Conservation (phyloP, 2,888 invertebrate genomes). For the Alloplasta piceator region DNA sequence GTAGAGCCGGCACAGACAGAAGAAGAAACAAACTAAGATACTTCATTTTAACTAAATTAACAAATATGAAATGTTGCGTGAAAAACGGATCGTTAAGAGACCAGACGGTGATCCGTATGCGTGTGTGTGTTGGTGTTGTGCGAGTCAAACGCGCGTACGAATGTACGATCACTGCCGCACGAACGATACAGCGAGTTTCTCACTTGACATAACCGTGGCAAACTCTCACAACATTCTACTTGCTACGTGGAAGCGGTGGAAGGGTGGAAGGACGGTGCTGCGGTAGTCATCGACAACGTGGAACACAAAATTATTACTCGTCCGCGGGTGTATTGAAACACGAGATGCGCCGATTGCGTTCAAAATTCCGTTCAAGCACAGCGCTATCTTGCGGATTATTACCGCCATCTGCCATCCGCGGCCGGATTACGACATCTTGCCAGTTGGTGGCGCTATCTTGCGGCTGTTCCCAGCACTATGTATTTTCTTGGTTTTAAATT, state of each 20-base stretch:
- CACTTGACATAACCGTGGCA: constrained; percentile 70
- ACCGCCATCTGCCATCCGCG: too few relatives aligned
- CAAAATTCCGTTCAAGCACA: too few relatives aligned
- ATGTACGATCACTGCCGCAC: constrained; percentile 54
- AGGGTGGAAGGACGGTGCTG: constrained; percentile 66
- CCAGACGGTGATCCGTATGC: constrained; percentile 17
- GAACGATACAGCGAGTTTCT: constrained; percentile 59
- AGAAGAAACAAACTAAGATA: constrained; percentile 87
- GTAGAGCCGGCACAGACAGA: constrained; percentile 89
- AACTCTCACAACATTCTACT: constrained; percentile 69
- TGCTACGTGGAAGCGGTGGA: constrained; percentile 81
- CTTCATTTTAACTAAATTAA: constrained; percentile 85
- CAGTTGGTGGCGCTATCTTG: background rate
- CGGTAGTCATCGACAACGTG: constrained; percentile 77
- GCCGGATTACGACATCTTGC: background rate
- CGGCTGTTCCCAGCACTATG: background rate
- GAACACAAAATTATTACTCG: constrained; percentile 69
- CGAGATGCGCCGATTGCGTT: constrained; percentile 29
- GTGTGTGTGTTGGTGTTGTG: background rate
- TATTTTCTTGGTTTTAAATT: too few relatives aligned
- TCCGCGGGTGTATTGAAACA: constrained; percentile 25
- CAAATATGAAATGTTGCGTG: constrained; percentile 30
- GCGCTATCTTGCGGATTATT: too few relatives aligned
- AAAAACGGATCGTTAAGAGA: constrained; percentile 32
- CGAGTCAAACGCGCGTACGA: constrained; percentile 51